These are phyloP conservation scores for Cantharis nigra DNA, from an alignment of 2,888 invertebrate genomes.

Conservation along the genomic window DNA sequence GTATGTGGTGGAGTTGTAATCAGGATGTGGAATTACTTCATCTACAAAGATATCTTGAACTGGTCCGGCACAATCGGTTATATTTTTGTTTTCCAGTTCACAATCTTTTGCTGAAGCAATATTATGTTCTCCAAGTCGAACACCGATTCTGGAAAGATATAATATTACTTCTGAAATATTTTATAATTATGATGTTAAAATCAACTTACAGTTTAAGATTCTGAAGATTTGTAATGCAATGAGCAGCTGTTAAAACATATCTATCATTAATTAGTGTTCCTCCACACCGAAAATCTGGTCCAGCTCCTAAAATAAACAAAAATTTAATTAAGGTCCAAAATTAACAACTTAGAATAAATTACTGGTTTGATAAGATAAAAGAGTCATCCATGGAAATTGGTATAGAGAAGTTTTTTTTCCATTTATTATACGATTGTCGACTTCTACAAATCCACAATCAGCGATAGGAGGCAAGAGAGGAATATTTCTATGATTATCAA, in stretches of 20 bases:
- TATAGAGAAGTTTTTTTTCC: slow-evolving; percentile 65
- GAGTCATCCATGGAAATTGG: slow-evolving; percentile 78
- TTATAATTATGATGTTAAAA: background rate
- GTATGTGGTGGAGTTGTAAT: slow-evolving; percentile 56
- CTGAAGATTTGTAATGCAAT: slow-evolving; percentile 56
- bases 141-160: slow-evolving; percentile 57
- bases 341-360: background rate
- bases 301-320: background rate
- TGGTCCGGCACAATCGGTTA: slow-evolving; percentile 51
- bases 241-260: slow-evolving; percentile 64
- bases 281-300: slow-evolving; percentile 51
- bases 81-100: slow-evolving; percentile 38
- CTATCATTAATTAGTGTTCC: slow-evolving; percentile 61
- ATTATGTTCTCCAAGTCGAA: slow-evolving; percentile 68
- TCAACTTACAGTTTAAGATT: slow-evolving; percentile 43
- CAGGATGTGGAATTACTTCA: slow-evolving; percentile 57
- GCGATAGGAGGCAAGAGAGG: background rate
- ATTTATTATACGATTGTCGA: background rate
- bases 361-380: slow-evolving; percentile 61
- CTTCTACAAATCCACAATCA: background rate
- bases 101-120: slow-evolving; percentile 56
- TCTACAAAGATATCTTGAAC: slow-evolving; percentile 60
- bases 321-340: background rate
- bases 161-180: background rate
- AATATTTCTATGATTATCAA: background rate